These are phyloP conservation scores for Strigops habroptila DNA, from an alignment of 2,113 vertebrate genomes.

Conservation along the genomic window DNA sequence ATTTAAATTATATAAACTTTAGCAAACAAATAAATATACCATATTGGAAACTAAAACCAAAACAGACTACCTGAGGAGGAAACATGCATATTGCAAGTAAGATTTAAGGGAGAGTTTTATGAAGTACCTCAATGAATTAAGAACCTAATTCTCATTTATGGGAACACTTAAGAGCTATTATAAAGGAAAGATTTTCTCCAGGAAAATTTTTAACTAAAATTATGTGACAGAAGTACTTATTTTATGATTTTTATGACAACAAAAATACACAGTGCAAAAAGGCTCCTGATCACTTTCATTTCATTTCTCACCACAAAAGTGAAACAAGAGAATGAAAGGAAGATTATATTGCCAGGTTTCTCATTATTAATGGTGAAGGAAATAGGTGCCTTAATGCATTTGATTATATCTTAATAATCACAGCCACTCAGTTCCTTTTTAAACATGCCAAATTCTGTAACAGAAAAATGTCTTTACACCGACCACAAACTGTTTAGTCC, in stretches of 20 bases:
- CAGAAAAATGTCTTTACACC: neutral
- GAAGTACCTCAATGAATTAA: neutral
- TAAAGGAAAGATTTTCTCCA: neutral
- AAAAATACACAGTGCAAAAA: neutral
- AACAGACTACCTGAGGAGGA: neutral
- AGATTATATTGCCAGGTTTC: neutral
- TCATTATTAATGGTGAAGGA: neutral
- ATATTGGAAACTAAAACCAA: neutral
- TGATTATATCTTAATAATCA: conserved; percentile 29
- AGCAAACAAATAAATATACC: neutral
- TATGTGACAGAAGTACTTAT: neutral
- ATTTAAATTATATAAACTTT: neutral
- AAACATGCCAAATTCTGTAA: neutral
- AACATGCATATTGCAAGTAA: neutral
- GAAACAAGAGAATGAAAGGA: neutral
- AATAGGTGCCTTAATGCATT: conserved; percentile 31
- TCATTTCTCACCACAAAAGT: neutral
- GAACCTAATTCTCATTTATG: neutral
- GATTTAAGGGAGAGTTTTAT: neutral
- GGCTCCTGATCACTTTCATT: conserved; percentile 1
- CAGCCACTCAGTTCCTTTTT: neutral
- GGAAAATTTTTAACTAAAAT: neutral
- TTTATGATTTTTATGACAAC: conserved; percentile 1
- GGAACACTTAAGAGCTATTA: neutral
- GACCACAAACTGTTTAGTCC: neutral